Conservation (phyloP, 1,140 invertebrate species). For the Rhagoletis pomonella region DNA sequence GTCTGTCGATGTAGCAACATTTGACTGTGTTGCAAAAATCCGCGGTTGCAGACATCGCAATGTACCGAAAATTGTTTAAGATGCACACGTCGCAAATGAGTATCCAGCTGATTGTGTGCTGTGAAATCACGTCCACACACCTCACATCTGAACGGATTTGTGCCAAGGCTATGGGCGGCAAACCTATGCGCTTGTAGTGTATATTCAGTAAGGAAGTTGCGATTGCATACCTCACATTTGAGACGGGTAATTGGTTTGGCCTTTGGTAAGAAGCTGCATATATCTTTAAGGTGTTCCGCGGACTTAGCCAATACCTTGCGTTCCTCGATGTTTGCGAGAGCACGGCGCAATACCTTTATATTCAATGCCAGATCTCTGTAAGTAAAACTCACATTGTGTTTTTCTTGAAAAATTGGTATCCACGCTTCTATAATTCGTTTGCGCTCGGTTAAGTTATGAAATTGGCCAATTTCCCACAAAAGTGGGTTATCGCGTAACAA, state of each 20-base stretch:
- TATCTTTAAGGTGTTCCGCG: conserved; percentile 54
- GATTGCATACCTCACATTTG: conserved; percentile 63
- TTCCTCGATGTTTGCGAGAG: not conserved
- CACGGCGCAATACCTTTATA: conserved; percentile 7
- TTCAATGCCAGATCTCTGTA: conserved; percentile 41
- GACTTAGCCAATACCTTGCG: conserved; percentile 14
- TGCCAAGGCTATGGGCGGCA: conserved; percentile 65
- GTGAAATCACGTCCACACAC: conserved; percentile 63
- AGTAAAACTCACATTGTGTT: not conserved
- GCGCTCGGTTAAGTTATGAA: conserved; percentile 24
- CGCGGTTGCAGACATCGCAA: conserved; percentile 62
- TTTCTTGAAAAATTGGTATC: conserved; percentile 41
- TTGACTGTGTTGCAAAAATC: conserved; percentile 63
- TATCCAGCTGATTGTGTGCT: conserved; percentile 59
- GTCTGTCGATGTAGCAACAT: conserved; percentile 63
- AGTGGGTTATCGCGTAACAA: conserved; percentile 24
- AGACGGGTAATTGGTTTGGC: conserved; percentile 63
- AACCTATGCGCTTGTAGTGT: conserved; percentile 65
- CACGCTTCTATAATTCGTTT: conserved; percentile 36
- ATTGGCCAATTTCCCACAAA: conserved; percentile 35
- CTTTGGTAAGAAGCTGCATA: conserved; percentile 63
- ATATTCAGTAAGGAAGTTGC: conserved; percentile 62
- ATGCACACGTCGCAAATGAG: conserved; percentile 63
- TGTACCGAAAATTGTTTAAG: conserved; percentile 64
- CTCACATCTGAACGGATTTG: conserved; percentile 64